These are phyloP conservation scores for Manis pentadactyla DNA, from an alignment of 2,797 vertebrate genomes.

Conservation along the genomic window DNA sequence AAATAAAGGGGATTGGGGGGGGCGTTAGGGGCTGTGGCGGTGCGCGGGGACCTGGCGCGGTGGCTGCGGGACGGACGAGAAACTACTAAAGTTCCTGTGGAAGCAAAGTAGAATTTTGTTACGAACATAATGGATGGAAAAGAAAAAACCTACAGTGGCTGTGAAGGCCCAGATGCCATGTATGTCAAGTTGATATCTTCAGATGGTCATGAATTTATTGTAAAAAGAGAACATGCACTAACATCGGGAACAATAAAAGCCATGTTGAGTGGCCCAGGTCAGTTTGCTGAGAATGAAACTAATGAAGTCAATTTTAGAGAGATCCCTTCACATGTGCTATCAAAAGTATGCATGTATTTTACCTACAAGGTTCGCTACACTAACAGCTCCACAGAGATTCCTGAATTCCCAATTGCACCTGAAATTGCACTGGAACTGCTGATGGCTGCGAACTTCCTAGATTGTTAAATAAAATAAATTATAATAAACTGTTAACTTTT, in stretches of 20 bases:
- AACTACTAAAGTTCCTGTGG: no score
- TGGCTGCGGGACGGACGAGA: no score
- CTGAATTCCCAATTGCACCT: slow-evolving; percentile 98
- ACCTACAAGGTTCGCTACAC: slow-evolving; percentile 99
- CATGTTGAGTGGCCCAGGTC: slow-evolving; percentile 98
- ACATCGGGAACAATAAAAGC: slow-evolving; percentile 99
- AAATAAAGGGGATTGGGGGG: no score
- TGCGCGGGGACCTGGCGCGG: no score
- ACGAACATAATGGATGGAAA: no score
- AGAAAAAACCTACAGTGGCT: slow-evolving; percentile 98
- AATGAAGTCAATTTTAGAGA: slow-evolving; percentile 99
- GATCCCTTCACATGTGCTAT: slow-evolving; percentile 98
- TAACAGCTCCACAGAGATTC: slow-evolving; percentile 99
- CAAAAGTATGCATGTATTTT: slow-evolving; percentile 99
- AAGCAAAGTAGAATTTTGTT: no score
- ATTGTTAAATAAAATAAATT: slow-evolving; percentile 97
- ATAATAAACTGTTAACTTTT: slow-evolving; percentile 91
- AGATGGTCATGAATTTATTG: slow-evolving; percentile 99
- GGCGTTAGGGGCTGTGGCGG: no score
- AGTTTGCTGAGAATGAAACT: slow-evolving; percentile 99
- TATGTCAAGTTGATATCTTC: slow-evolving; percentile 99
- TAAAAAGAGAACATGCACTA: slow-evolving; percentile 98
- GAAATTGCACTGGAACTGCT: slow-evolving; percentile 99
- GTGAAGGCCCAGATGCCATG: slow-evolving; percentile 99
- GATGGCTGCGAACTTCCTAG: slow-evolving; percentile 99